Conservation (phyloP, 2,797 vertebrate species). For the Anguilla pacifica region DNA sequence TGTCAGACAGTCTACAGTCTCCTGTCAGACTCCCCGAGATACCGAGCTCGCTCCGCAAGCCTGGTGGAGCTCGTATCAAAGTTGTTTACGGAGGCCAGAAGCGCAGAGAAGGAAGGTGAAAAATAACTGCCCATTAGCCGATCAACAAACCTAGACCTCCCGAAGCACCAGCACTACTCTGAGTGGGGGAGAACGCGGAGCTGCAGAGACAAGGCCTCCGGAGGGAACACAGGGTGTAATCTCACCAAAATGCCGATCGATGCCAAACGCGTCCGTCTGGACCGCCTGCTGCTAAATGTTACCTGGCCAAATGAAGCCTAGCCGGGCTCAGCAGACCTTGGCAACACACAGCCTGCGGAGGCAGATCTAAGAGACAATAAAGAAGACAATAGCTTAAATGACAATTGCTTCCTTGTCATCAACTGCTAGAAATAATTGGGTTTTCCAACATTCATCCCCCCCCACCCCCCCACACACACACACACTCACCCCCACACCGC, state of each 20-base stretch:
- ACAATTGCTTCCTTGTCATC: constrained; percentile 17
- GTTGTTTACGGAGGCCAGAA: neutral
- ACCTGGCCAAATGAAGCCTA: neutral
- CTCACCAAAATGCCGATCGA: neutral
- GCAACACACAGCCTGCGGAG: neutral
- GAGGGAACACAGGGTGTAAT: neutral
- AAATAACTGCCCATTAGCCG: neutral
- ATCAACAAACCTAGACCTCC: neutral
- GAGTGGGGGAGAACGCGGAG: neutral
- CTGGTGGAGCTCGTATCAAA: neutral
- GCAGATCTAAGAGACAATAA: neutral
- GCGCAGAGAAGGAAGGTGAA: neutral
- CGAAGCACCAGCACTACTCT: no score
- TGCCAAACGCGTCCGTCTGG: neutral
- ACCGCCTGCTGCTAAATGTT: neutral
- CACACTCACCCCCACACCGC: neutral
- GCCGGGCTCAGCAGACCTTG: neutral
- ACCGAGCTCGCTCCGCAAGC: neutral
- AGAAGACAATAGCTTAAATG: constrained; percentile 14
- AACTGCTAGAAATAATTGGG: neutral
- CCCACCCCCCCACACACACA: neutral
- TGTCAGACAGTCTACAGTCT: neutral
- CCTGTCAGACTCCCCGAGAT: neutral
- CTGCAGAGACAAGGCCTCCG: neutral
- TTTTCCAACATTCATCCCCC: neutral